Evolutionary conservation across 2,888 invertebrate species (phyloP), one percentile per base, ranked within the genome.

Genomic region (Epirrita christyi): DNA sequence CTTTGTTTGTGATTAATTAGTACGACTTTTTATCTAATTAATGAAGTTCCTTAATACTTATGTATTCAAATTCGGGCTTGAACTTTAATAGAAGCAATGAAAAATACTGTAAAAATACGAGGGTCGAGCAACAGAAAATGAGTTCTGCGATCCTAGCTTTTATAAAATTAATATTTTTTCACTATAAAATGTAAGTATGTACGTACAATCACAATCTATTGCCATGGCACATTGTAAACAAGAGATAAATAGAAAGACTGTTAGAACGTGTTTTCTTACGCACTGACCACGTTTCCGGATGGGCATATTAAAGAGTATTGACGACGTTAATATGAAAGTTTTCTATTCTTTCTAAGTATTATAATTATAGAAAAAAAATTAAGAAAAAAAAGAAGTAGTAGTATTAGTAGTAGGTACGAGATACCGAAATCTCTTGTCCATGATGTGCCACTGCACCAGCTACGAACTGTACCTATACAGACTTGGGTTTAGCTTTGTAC

Each of bases 401-500:
- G n/a, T n/a, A n/a, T n/a, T n/a, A n/a, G n/a, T n/a, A n/a, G n/a
- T n/a, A n/a, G n/a, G n/a, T n/a, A n/a, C n/a, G n/a, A n/a, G n/a
- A 21, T 21, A 21, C 21, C 21, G 21, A 21, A 21, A 21, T 37
- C 27, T 43, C 28, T 13, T 2, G 27, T 7, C 32, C 32, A 32
- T 14, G 29, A 53, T 46, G 34, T 53, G 46, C 21, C 41, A 41
- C 27, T 10, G 7, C 27, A 13, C 21, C 21, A 34, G 9, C 21
- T 11, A 11, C 0, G 7, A 29, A 51, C 28, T 55, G 10, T 46
- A 15, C 6, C n/a, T n/a, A n/a, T n/a, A 32, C 2, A 37, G 10
- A 36, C 47, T 49, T 44, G 41, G 53, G 15, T 42, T 50, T 49
- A 28, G 43, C 57, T 44, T 53, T 21, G 38, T 52, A 28, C 13